These are phyloP conservation scores for Ctenodactylus gundi DNA, from an alignment of 2,113 vertebrate genomes.

Conservation along the genomic window DNA sequence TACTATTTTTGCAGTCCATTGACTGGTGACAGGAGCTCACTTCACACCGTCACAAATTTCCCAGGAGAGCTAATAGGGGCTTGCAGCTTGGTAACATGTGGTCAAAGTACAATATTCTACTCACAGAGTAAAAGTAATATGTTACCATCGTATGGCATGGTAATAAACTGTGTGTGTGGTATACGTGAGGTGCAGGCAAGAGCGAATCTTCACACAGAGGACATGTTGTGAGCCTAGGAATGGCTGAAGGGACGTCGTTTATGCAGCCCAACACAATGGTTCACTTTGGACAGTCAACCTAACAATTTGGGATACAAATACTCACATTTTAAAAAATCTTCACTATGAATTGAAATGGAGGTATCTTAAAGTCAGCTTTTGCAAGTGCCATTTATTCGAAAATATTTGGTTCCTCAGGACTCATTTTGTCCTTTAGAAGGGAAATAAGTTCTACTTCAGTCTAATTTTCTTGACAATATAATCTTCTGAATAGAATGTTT, in stretches of 20 bases:
- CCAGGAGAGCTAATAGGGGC: slow-evolving; percentile 60
- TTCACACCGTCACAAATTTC: slow-evolving; percentile 76
- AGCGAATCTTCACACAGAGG: slow-evolving; percentile 59
- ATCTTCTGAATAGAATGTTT: slow-evolving; percentile 22
- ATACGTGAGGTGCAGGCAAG: neutral
- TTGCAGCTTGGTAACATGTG: slow-evolving; percentile 66
- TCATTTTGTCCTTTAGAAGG: slow-evolving; percentile 45
- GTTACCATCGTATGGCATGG: slow-evolving; percentile 29
- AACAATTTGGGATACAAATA: neutral
- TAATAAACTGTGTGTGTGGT: slow-evolving; percentile 44
- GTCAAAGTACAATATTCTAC: slow-evolving; percentile 63
- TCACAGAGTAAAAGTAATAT: slow-evolving; percentile 62
- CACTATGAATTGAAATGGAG: neutral
- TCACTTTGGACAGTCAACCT: neutral
- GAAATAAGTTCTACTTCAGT: slow-evolving; percentile 33
- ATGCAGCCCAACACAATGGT: neutral
- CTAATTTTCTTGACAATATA: slow-evolving; percentile 39
- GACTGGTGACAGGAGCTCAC: slow-evolving; percentile 73
- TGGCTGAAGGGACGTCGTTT: neutral
- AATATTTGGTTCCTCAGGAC: slow-evolving; percentile 54
- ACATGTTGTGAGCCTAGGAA: neutral
- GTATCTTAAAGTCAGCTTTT: slow-evolving; percentile 48
- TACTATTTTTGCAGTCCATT: slow-evolving; percentile 63
- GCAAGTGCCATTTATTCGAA: slow-evolving; percentile 24
- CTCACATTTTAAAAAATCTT: slow-evolving; percentile 19